Conservation (phyloP, 2,113 vertebrate genomes). For the Equus quagga region DNA sequence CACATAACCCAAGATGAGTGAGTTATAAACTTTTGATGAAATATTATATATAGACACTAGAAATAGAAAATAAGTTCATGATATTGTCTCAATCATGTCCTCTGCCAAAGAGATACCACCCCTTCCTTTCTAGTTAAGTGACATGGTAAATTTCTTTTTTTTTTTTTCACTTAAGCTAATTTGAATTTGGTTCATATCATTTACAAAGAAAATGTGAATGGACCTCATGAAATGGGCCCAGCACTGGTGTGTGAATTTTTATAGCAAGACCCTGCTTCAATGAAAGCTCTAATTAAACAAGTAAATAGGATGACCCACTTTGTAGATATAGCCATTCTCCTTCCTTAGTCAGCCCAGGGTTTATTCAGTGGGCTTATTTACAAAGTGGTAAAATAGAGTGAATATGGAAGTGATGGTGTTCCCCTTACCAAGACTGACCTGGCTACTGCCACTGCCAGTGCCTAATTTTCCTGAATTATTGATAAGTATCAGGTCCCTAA, state of each 20-base stretch:
- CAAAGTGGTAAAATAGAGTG: not conserved
- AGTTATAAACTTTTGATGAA: not conserved
- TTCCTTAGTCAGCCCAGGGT: not conserved
- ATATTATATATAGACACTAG: not conserved
- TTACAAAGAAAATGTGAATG: not conserved
- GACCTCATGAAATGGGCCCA: not conserved
- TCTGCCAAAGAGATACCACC: not conserved
- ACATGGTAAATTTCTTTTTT: not conserved
- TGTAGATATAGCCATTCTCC: not conserved
- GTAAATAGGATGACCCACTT: not conserved
- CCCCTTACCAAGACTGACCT: not conserved
- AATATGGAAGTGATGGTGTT: not conserved
- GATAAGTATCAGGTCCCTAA: not conserved
- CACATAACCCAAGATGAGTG: not conserved
- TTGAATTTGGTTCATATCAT: slow-evolving; percentile 12
- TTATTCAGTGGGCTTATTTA: not conserved
- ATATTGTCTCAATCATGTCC: not conserved
- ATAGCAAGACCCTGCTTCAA: not conserved
- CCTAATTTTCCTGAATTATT: not conserved
- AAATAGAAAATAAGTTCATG: not conserved
- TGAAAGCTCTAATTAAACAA: not conserved
- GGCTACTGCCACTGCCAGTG: not conserved
- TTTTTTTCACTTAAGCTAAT: not conserved
- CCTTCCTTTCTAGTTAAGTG: not conserved
- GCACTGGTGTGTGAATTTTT: not conserved